Conservation (phyloP, 2,113 vertebrate genomes). For the Vulpes ferrilata region DNA sequence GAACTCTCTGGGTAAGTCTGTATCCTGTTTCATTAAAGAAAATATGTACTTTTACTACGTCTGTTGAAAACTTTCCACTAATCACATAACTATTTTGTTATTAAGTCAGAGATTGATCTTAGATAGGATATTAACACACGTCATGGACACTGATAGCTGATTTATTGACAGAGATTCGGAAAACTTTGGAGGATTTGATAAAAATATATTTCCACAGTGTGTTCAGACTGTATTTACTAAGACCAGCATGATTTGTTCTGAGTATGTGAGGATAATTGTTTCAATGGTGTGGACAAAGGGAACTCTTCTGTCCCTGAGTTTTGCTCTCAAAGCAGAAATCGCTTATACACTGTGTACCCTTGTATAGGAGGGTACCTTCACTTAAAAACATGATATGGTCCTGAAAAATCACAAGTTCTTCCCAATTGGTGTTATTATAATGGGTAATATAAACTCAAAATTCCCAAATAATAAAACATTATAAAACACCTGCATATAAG, state of each 20-base stretch:
- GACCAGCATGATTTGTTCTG: background rate
- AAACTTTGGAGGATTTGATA: background rate
- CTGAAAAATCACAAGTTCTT: background rate
- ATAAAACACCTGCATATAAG: background rate
- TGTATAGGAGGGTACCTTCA: background rate
- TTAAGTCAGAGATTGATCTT: background rate
- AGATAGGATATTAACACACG: background rate
- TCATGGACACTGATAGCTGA: background rate
- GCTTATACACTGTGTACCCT: background rate
- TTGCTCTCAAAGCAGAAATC: background rate
- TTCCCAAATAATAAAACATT: background rate
- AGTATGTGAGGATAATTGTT: background rate
- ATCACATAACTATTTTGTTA: background rate
- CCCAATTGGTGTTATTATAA: background rate
- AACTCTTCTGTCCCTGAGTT: background rate
- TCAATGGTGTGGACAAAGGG: background rate
- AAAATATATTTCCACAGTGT: background rate
- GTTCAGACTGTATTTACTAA: background rate
- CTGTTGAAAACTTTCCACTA: background rate
- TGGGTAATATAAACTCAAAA: background rate
- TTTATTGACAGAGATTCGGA: background rate
- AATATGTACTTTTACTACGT: background rate
- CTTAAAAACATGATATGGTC: background rate
- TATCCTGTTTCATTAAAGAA: background rate
- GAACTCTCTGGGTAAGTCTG: background rate